Conservation (phyloP, 1,140 invertebrate species). For the Sesamia nonagrioides region DNA sequence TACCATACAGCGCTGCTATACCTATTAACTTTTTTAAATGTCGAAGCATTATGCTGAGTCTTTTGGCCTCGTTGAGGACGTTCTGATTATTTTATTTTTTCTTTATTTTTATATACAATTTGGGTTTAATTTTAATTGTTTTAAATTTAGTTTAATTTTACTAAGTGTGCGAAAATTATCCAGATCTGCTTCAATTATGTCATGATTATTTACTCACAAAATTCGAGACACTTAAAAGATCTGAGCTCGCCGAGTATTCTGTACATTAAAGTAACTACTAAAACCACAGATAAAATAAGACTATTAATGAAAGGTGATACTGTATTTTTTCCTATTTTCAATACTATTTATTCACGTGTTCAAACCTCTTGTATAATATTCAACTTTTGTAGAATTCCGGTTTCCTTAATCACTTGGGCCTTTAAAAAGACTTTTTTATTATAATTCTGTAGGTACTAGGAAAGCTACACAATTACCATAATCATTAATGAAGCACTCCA, state of each 20-base stretch:
- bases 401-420: background rate
- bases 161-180: too few species aligned
- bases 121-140: too few species aligned
- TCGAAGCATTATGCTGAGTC: too few species aligned
- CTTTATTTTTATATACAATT: too few species aligned
- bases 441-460: background rate
- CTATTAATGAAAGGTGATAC: background rate
- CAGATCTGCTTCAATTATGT: too few species aligned
- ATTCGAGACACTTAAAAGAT: background rate
- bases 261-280: background rate
- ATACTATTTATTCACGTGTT: constrained; percentile 10
- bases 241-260: background rate
- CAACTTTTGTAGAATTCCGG: background rate
- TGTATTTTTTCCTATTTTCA: background rate
- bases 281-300: background rate
- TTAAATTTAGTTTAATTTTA: too few species aligned
- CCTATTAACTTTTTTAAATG: too few species aligned
- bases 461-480: constrained; percentile 18
- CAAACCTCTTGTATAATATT: background rate
- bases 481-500: background rate
- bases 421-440: constrained; percentile 18
- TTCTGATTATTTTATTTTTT: too few species aligned
- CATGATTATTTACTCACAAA: background rate
- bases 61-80: too few species aligned
- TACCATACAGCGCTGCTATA: too few species aligned